Percentiles rank a stretch among this genome's conserved stretches.
These are phyloP conservation scores for Manacus vitellinus DNA, from an alignment of 2,113 vertebrate genomes.

Conservation along the genomic window DNA sequence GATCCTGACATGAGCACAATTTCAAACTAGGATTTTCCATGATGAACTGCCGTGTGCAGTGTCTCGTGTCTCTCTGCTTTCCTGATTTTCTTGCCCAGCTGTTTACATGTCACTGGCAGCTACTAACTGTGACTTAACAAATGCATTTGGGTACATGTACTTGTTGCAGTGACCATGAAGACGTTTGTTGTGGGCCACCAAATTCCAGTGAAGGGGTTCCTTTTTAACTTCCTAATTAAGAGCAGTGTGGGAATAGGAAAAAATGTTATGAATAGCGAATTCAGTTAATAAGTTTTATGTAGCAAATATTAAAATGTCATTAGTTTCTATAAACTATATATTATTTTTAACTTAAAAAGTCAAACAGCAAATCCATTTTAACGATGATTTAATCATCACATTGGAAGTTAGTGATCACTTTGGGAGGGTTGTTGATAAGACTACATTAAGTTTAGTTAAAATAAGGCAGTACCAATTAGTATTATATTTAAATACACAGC, in stretches of 20 bases:
- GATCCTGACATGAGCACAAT: neutral
- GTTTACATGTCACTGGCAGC: neutral
- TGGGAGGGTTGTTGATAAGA: neutral
- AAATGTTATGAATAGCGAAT: neutral
- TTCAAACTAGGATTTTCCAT: neutral
- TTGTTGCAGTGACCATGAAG: neutral
- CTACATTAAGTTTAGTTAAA: neutral
- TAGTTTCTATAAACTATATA: neutral
- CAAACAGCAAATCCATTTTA: neutral
- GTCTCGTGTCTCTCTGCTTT: neutral
- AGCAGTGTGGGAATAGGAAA: neutral
- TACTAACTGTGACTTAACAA: neutral
- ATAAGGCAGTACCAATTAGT: neutral
- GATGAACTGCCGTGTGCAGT: neutral
- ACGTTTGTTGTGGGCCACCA: neutral
- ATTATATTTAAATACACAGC: neutral
- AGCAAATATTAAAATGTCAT: neutral
- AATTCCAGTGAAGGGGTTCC: neutral
- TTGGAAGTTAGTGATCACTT: neutral
- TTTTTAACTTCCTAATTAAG: neutral
- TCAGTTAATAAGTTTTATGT: neutral
- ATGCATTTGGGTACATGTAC: fast-evolving
- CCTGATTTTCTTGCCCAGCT: neutral
- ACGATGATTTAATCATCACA: neutral
- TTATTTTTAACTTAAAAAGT: neutral